Conservation (phyloP, 2,888 invertebrate genomes). For the Cephus runcator region DNA sequence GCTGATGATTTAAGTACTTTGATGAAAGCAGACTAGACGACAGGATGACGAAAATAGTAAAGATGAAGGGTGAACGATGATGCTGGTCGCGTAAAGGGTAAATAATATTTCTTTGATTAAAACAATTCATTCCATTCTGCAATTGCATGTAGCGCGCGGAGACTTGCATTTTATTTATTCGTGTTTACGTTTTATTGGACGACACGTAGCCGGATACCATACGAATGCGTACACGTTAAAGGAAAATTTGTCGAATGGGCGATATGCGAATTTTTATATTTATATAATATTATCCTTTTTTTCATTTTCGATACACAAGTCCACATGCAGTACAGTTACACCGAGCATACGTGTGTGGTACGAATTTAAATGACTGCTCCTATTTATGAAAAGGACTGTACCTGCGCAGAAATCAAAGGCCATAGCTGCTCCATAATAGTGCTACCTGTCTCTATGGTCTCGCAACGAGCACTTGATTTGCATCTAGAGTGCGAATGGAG, state of each 20-base stretch:
- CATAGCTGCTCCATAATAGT: not conserved
- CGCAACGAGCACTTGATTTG: constrained; percentile 40
- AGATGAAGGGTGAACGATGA: not conserved
- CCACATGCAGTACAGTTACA: not conserved
- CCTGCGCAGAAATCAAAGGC: not conserved
- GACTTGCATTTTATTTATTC: constrained; percentile 28
- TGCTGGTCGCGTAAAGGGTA: not conserved
- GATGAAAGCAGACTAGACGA: not conserved
- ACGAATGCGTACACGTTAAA: not conserved
- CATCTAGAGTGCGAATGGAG: constrained; percentile 53
- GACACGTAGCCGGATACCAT: not conserved
- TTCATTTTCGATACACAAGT: not conserved
- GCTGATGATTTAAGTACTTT: constrained; percentile 1
- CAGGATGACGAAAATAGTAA: not conserved
- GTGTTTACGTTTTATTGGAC: constrained; percentile 30
- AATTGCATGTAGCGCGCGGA: constrained; percentile 28
- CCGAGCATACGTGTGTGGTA: not conserved
- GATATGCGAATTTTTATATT: not conserved
- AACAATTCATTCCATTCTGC: constrained; percentile 35
- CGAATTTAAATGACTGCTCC: not conserved
- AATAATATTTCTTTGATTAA: constrained; percentile 45
- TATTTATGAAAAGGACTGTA: not conserved
- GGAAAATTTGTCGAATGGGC: not conserved
- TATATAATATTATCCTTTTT: not conserved
- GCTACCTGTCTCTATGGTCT: constrained; percentile 2